Evolutionary conservation across 2,113 vertebrate species (phyloP), one percentile per base, ranked within the genome.

Genomic region (Pomatorhinus ruficollis): DNA sequence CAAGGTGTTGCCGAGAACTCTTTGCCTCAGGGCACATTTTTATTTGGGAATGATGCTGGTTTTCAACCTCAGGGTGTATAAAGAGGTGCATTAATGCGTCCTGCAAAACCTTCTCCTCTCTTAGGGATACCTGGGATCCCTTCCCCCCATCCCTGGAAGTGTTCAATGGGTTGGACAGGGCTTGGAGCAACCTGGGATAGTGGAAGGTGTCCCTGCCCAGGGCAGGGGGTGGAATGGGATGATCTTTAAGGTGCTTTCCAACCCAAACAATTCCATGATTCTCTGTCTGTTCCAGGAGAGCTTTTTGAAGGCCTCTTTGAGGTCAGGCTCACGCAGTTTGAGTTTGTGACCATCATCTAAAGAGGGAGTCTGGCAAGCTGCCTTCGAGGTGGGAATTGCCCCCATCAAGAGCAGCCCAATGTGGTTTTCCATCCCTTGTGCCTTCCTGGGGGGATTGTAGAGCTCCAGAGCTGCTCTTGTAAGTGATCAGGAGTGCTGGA

Each of bases 131-230:
- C 27, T 56, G 56, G 7, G n/a, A n/a, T n/a, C n/a, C n/a, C n/a
- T n/a, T n/a, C n/a, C 3, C 14, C 9, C 11, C 14, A 53, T 12
- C 12, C 56, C 39, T 70, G 74, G 28, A 9, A 54, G 7, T 25
- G 56, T 2, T 6, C 28, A 24, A 0, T 1, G 4, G 52, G 5
- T 9, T 59, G 76, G 68, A 65, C 0, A 0, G 66, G 27, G 10
- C 22, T 57, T 89, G 68, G 60, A 66, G 52, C 19, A 74, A 0
- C 18, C 23, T 66, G 69, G 33, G 18, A 7, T 1, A 4, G 27
- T 24, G 60, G 33, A 0, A 89, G 15, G 7, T 65, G 59, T 59
- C 42, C 68, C 44, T 65, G 17, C 18, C 33, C 31, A 6, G 3
- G 76, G 31, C 35, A 56, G 17, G 6, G 39, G 22, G 5, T 49